Conservation (phyloP, 1,140 invertebrate genomes). For the Neodiprion pinetum region DNA sequence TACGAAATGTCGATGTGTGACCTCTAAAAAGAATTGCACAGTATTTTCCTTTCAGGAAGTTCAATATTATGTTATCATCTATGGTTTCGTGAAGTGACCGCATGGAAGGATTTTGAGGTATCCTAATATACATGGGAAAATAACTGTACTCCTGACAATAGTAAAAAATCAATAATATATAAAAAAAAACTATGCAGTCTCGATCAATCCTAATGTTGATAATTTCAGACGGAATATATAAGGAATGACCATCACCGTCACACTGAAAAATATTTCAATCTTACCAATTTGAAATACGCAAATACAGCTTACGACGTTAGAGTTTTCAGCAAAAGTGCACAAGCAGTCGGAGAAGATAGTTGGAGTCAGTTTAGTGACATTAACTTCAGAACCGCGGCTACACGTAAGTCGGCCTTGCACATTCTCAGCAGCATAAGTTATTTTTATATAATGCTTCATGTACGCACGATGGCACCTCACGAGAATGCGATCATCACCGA, state of each 20-base stretch:
- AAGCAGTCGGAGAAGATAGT: constrained; percentile 60
- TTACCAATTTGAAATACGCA: constrained; percentile 69
- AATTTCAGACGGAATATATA: constrained; percentile 50
- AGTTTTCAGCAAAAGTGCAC: constrained; percentile 67
- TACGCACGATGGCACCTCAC: neutral
- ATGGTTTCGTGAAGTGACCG: no score
- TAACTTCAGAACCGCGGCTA: constrained; percentile 66
- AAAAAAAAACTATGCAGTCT: no score
- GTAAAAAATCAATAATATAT: no score
- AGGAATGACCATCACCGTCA: constrained; percentile 38
- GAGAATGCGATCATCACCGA: neutral
- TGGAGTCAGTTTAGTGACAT: constrained; percentile 70
- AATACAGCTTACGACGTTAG: constrained; percentile 73
- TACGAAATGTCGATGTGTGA: no score
- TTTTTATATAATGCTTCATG: neutral
- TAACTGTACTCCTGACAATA: no score
- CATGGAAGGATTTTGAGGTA: no score
- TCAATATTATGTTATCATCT: no score
- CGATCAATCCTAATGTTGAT: neutral
- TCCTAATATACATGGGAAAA: no score
- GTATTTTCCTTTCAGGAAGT: no score
- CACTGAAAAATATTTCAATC: constrained; percentile 56
- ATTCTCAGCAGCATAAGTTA: constrained; percentile 2
- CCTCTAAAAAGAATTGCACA: no score
- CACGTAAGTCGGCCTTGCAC: constrained; percentile 52